A percentile compares a stretch with the other conserved stretches of the same genome.
Evolutionary conservation across 2,113 vertebrate genomes (phyloP).

Genomic region (Saccopteryx leptura): DNA sequence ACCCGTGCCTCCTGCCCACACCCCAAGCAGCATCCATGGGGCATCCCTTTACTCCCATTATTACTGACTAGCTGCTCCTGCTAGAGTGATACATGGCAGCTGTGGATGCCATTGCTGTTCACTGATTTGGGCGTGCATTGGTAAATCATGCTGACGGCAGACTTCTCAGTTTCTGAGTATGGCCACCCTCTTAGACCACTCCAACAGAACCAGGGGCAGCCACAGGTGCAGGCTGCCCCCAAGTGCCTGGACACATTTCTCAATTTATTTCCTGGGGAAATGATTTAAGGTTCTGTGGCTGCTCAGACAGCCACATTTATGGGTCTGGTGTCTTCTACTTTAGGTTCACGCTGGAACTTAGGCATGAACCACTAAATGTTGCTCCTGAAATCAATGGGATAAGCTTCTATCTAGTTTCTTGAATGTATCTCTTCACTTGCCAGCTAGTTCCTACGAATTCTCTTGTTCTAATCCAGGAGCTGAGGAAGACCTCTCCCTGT

Average conservation of each 20-base stretch:
- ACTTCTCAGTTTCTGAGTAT: constrained; percentile 52
- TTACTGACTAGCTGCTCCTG: background rate
- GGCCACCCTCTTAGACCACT: constrained; percentile 38
- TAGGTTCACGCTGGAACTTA: background rate
- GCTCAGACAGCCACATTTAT: rapidly evolving
- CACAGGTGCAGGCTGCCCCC: background rate
- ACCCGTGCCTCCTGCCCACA: background rate
- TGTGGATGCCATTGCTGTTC: constrained; percentile 7
- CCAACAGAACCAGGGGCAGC: constrained; percentile 1
- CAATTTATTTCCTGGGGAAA: background rate
- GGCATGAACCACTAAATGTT: background rate
- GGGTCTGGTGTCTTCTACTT: background rate
- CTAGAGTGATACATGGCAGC: constrained; percentile 37
- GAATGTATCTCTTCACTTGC: background rate
- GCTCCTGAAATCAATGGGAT: background rate
- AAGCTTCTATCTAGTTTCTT: background rate
- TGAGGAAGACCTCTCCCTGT: background rate
- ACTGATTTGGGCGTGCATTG: constrained; percentile 59
- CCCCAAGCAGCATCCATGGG: background rate
- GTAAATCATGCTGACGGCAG: constrained; percentile 63
- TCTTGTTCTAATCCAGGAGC: background rate
- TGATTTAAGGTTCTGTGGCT: background rate
- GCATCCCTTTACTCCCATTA: rapidly evolving
- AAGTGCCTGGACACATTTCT: background rate
- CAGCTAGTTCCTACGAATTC: background rate